phyloP scores from a whole-genome alignment of 2,797 vertebrate species.

The Megalops cyprinoides region DNA sequence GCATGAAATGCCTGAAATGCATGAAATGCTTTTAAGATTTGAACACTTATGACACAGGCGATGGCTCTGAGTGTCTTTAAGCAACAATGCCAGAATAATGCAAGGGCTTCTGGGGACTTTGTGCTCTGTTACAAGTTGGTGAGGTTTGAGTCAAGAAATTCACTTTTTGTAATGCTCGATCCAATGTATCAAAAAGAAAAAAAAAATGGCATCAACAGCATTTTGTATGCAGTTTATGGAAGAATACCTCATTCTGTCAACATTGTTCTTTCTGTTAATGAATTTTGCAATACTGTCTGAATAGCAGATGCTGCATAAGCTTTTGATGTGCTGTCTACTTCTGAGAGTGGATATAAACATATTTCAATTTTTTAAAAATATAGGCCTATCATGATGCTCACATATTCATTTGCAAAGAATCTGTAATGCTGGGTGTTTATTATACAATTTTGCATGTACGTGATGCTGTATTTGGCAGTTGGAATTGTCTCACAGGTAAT shows the following conservation, averaged over 20 bases:
- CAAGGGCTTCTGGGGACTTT: background rate
- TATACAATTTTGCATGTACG: background rate
- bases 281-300: slow-evolving; percentile 4
- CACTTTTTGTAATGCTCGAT: background rate
- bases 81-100: background rate
- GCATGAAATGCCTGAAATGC: no score
- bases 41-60: background rate
- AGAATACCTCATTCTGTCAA: slow-evolving; percentile 5
- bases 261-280: slow-evolving; percentile 1
- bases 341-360: slow-evolving; percentile 3
- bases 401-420: no score
- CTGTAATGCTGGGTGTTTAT: no score
- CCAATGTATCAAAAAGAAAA: background rate
- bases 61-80: background rate
- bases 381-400: no score
- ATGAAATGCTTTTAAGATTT: no score
- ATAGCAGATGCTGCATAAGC: background rate
- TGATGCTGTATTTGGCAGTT: background rate
- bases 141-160: background rate
- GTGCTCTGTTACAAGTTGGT: background rate
- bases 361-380: background rate
- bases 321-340: background rate
- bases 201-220: background rate
- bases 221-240: background rate
- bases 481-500: background rate